Evolutionary conservation across 2,888 invertebrate species (phyloP).

Genomic region (Pollenia angustigena): DNA sequence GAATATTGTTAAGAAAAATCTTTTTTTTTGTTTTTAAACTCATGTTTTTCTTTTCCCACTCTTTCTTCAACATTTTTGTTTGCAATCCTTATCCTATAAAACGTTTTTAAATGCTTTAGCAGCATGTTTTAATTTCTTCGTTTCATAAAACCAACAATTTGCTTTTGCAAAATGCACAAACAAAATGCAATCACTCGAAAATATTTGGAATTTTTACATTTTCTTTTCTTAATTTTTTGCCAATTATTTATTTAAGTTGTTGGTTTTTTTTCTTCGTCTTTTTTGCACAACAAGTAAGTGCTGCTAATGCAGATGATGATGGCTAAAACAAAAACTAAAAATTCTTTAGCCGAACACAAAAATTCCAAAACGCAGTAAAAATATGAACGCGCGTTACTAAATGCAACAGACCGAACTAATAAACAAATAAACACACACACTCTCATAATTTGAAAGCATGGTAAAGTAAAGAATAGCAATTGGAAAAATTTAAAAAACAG

Average conservation of each 20-base stretch:
- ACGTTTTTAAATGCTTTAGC: slow-evolving; percentile 39
- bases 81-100: background rate
- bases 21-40: no score
- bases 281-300: slow-evolving; percentile 43
- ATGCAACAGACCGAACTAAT: slow-evolving; percentile 67
- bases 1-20: no score
- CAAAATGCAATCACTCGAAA: slow-evolving; percentile 10
- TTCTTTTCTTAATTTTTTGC: slow-evolving; percentile 53
- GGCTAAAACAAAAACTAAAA: slow-evolving; percentile 57
- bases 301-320: slow-evolving; percentile 5
- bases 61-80: background rate
- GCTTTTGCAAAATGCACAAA: slow-evolving; percentile 19
- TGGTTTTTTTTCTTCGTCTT: slow-evolving; percentile 10
- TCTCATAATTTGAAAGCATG: slow-evolving; percentile 2
- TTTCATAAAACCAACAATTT: slow-evolving; percentile 60
- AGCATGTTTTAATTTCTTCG: slow-evolving; percentile 23
- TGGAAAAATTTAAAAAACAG: background rate
- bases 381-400: slow-evolving; percentile 72
- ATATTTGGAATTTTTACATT: slow-evolving; percentile 61
- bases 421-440: slow-evolving; percentile 43
- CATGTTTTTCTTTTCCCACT: background rate
- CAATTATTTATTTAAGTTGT: slow-evolving; percentile 61
- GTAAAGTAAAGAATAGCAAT: slow-evolving; percentile 29
- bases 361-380: slow-evolving; percentile 73
- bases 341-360: slow-evolving; percentile 74